These are phyloP conservation scores for Oncorhynchus clarkii DNA, from an alignment of 2,113 vertebrate species.

Conservation along the genomic window DNA sequence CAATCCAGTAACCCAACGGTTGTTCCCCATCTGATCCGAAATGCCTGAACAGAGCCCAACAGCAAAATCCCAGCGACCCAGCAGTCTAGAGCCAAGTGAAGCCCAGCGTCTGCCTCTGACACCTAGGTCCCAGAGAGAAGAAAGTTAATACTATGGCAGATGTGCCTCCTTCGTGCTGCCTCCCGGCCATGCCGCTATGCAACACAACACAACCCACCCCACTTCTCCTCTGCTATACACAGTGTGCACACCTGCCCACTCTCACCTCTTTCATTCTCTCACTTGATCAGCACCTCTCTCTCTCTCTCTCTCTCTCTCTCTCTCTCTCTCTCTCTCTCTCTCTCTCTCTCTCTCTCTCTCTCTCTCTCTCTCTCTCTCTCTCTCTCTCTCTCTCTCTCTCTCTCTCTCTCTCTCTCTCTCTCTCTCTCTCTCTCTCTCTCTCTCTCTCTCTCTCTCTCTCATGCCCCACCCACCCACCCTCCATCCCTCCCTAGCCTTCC, in stretches of 20 bases:
- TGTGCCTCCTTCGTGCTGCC: conserved; percentile 88
- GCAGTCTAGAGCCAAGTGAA: background rate
- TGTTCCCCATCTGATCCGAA: conserved; percentile 19
- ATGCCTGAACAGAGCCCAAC: conserved; percentile 6
- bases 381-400: conserved; percentile 5
- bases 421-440: background rate
- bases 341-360: too few species aligned
- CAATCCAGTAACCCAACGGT: conserved; percentile 32
- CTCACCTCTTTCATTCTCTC: too few species aligned
- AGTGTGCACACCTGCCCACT: background rate
- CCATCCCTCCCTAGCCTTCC: conserved; percentile 60
- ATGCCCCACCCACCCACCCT: too few species aligned
- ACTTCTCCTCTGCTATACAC: background rate
- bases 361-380: background rate
- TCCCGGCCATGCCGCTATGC: conserved; percentile 79
- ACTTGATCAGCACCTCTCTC: background rate
- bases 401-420: conserved; percentile 12
- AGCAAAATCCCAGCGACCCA: background rate
- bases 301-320: conserved; percentile 10
- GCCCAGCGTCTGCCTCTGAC: conserved; percentile 69
- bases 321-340: too few species aligned
- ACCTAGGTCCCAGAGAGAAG: conserved; percentile 88
- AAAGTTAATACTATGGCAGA: conserved; percentile 95
- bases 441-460: conserved; percentile 6
- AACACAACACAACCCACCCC: conserved; percentile 49